Evolutionary conservation across 2,888 invertebrate genomes (phyloP).

Genomic region (Meloe dianella): DNA sequence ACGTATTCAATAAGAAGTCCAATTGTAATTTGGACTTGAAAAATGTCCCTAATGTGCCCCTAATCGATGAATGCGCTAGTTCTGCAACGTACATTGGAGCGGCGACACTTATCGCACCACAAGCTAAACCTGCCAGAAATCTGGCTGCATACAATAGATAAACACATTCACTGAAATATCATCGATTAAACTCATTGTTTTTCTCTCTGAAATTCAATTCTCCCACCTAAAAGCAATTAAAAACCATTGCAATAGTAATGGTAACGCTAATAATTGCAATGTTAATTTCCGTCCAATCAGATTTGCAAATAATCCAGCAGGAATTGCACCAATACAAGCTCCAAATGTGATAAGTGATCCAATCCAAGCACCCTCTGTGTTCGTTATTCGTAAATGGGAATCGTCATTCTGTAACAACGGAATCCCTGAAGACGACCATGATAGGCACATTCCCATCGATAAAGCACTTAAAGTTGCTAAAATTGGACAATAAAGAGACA

Average conservation of each 20-base stretch:
- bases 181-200: background rate
- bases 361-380: conserved; percentile 63
- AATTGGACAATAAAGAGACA: conserved; percentile 34
- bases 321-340: conserved; percentile 64
- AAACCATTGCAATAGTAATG: conserved; percentile 64
- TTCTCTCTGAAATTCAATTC: conserved; percentile 12
- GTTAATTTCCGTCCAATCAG: conserved; percentile 65
- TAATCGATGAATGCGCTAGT: conserved; percentile 66
- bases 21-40: conserved; percentile 71
- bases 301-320: conserved; percentile 64
- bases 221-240: conserved; percentile 64
- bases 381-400: conserved; percentile 37
- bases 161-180: conserved; percentile 41
- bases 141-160: conserved; percentile 63
- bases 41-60: conserved; percentile 73
- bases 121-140: conserved; percentile 68
- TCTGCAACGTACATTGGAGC: conserved; percentile 73
- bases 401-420: conserved; percentile 55
- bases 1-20: conserved; percentile 70
- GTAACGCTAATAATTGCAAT: conserved; percentile 62
- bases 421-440: conserved; percentile 67
- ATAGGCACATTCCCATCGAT: conserved; percentile 64
- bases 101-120: conserved; percentile 69
- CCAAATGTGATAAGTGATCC: conserved; percentile 65
- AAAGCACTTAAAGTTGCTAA: conserved; percentile 66